Evolutionary conservation across 2,888 invertebrate genomes (phyloP).

Genomic region (Oasisia sp.): DNA sequence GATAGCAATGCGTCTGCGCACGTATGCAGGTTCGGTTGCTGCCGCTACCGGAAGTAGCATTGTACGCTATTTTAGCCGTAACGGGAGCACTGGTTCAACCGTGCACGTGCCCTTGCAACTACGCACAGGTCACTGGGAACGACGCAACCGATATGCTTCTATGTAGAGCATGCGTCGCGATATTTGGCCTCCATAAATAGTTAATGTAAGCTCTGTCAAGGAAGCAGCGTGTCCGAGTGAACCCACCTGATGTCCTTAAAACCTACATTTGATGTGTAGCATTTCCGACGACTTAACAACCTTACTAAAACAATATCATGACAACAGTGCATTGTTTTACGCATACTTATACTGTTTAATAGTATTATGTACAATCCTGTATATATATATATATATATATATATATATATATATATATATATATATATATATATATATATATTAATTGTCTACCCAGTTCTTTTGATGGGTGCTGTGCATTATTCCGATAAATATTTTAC

Average conservation of each 20-base stretch:
- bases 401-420: not conserved
- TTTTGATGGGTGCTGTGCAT: too few species aligned
- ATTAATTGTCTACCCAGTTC: too few species aligned
- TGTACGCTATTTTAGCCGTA: not conserved
- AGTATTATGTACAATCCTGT: not conserved
- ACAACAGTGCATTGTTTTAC: not conserved
- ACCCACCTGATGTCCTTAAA: not conserved
- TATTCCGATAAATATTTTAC: too few species aligned
- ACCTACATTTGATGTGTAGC: not conserved
- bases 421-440: conserved; percentile 18
- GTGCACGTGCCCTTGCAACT: not conserved
- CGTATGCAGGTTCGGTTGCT: not conserved
- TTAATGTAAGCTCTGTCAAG: not conserved
- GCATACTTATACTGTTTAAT: not conserved
- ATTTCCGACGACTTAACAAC: not conserved
- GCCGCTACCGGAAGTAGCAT: not conserved
- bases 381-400: not conserved
- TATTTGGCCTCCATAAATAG: not conserved
- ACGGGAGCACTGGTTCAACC: not conserved
- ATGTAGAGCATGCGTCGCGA: not conserved
- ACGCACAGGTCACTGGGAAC: not conserved
- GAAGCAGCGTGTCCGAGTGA: not conserved
- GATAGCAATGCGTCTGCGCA: not conserved
- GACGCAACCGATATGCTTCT: not conserved
- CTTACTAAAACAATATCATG: not conserved